Base-by-base conservation (phyloP, 2,113 vertebrate species). In the Amazona guildingii region DNA sequence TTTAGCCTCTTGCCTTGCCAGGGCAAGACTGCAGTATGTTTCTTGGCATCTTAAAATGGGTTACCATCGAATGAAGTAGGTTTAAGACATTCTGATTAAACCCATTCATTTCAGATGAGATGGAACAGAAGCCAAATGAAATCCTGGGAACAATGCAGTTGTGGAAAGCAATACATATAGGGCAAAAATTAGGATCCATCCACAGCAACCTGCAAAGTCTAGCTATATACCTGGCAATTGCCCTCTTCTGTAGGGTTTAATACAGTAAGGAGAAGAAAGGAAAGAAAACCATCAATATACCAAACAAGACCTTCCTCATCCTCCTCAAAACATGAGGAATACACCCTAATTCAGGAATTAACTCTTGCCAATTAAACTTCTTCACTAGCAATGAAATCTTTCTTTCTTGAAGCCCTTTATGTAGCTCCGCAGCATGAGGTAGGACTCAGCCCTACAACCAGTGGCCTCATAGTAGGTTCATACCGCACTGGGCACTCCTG, bases 11-110 rank as follows among this genome's bases (percentile, higher is more conserved):
- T 78, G 54, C 55, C 43, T 92, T 75, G 13, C 64, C 73, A 68
- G 29, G 21, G 5, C 1, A 9, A 75, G 55, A 39, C 8, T 67
- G 43, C 2, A 2, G 7, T 12, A 1, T 2, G 0, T 63, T 90
- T 59, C 73, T 93, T 63, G 63, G 73, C 33, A 55, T 28, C 57
- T 90, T 59, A 70, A 61, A 78, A 70, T 68, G 61, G n/a, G 68
- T 87, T 86, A 31, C 48, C 33, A 49, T 31, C 0, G 0, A 86
- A 83, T 77, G 29, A 81, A 90, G 51, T 3, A 13, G 28, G 25
- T 74, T 88, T 72, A 70, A 91, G 55, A 82, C 86, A 72, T 61
- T 81, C 85, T 93, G 93, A 92, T 92, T 94, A 92, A 94, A 88
- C 43, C 20, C 54, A 83, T 90, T 95, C 68, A 92, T 90, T 88